Evolutionary conservation across 2,888 invertebrate species (phyloP), one percentile per base, ranked within the genome.

Genomic region (Drosophila picticornis): DNA sequence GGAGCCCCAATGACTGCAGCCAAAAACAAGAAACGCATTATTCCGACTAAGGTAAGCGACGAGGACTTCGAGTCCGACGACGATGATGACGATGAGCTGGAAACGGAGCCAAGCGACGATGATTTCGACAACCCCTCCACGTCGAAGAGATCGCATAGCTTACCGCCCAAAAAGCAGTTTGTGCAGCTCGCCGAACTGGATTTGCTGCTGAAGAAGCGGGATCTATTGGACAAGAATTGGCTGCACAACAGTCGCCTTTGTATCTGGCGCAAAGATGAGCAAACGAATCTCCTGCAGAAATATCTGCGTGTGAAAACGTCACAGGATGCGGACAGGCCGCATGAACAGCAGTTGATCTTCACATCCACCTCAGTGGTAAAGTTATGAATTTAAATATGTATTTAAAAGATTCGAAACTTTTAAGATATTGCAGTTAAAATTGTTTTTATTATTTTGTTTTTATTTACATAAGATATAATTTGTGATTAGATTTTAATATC

Each of bases 321-420:
- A 5, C 63, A 56, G 53, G 78, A 80, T 52, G 70, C 61, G 36
- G 77, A 64, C 43, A 69, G 58, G 10, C 57, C 91, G 3, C 80
- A 88, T 19, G 88, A 90, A 19, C 91, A 91, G 13, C 91, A 93
- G 59, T 88, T 93, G 48, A 80, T 93, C 1, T 93, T 93, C 62
- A 93, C 93, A 9, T 93, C 93, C 60, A 93, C 93, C 48, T 93
- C 93, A 4, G 93, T 93, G 92, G 93, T 93, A 75, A 90, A 91
- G 11, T 16, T 11, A 43, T 43, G 4, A 10, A 19, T 22, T 43
- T 19, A 7, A 34, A 0, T 34, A 34, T 16, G 5, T 34, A 5
- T 34, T 34, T 16, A 5, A 34, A 34, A 5, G 34, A 2, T 34
- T 16, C 16, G 34, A 34, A 34, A 0, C 2, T 34, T 16, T 34